Evolutionary conservation across 2,888 invertebrate species (phyloP).

Genomic region (Dermolepida albohirtum): DNA sequence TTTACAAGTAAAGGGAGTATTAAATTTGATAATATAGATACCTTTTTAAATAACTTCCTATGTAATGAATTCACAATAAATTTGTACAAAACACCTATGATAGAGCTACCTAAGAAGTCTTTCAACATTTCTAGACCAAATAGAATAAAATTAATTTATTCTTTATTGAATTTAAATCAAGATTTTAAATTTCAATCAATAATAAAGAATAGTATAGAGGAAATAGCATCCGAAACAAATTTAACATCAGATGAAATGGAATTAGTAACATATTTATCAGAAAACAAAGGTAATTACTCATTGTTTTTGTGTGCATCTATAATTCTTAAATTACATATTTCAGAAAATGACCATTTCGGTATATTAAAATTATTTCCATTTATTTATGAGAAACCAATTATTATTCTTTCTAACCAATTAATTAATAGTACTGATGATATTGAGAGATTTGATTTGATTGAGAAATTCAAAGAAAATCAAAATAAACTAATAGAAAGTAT

Average conservation of each 20-base stretch:
- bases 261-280: constrained; percentile 10
- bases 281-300: constrained; percentile 15
- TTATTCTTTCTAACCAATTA: constrained; percentile 15
- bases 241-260: constrained; percentile 17
- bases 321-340: neutral
- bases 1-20: constrained; percentile 17
- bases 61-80: too few relatives aligned
- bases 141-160: constrained; percentile 21
- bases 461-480: constrained; percentile 9
- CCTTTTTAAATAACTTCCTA: constrained; percentile 15
- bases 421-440: constrained; percentile 2
- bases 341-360: constrained; percentile 1
- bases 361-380: constrained; percentile 33
- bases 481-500: constrained; percentile 5
- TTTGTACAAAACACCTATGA: neutral
- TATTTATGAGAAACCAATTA: constrained; percentile 29
- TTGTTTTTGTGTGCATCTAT: neutral
- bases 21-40: constrained; percentile 20
- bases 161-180: constrained; percentile 20
- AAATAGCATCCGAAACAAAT: constrained; percentile 14
- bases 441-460: constrained; percentile 15
- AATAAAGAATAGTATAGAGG: constrained; percentile 13
- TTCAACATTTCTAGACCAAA: constrained; percentile 1
- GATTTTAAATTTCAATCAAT: neutral
- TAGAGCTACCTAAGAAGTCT: neutral